Evolutionary conservation across 2,113 vertebrate species (phyloP).

Genomic region (Sceloporus undulatus): DNA sequence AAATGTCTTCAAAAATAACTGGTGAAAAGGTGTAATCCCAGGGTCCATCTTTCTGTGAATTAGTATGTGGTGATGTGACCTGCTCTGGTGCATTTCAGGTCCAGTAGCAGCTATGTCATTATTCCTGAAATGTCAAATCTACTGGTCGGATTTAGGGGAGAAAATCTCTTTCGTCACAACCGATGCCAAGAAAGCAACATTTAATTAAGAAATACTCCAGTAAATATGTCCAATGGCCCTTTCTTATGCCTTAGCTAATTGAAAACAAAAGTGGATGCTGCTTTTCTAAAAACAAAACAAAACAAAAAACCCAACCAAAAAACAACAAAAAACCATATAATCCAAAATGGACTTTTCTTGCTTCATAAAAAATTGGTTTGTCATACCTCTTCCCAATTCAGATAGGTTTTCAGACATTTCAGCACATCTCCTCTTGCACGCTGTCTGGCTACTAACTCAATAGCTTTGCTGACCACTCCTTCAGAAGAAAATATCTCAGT

Average conservation of each 20-base stretch:
- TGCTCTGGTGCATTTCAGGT: background rate
- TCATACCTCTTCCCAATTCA: constrained; percentile 91
- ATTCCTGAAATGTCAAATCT: background rate
- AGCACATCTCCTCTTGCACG: constrained; percentile 80
- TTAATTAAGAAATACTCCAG: background rate
- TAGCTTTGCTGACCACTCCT: constrained; percentile 84
- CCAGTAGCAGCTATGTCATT: background rate
- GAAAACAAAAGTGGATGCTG: background rate
- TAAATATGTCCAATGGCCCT: background rate
- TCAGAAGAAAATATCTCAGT: constrained; percentile 82
- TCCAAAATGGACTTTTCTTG: background rate
- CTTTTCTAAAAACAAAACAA: background rate
- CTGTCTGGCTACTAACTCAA: constrained; percentile 85
- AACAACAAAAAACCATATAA: background rate
- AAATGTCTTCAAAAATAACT: too few species aligned
- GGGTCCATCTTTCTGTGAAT: too few species aligned
- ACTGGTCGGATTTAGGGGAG: background rate
- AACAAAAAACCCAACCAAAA: too few species aligned
- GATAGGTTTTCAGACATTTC: constrained; percentile 81
- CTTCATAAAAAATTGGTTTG: background rate
- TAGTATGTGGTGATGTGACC: background rate
- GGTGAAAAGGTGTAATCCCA: too few species aligned
- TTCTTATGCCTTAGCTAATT: background rate
- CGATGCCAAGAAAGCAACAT: background rate
- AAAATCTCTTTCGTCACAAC: background rate